Percentiles rank a stretch among this genome's conserved stretches.
Evolutionary conservation across 2,113 vertebrate genomes (phyloP).

Genomic region (Syngnathus scovelli): DNA sequence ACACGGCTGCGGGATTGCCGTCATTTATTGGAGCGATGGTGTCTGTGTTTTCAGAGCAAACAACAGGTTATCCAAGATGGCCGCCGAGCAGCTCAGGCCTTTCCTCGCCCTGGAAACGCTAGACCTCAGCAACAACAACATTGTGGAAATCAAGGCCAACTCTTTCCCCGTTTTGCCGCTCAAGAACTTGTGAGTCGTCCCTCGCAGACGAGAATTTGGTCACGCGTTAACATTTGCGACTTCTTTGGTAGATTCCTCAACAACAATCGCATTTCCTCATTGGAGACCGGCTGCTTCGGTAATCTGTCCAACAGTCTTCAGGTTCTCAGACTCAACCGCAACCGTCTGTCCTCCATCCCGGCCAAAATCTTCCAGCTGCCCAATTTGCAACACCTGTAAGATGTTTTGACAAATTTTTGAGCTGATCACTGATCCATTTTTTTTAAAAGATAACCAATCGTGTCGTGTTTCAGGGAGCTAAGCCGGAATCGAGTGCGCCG

Average conservation of each 20-base stretch:
- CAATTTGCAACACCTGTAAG: conserved; percentile 92
- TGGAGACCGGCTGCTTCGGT: conserved; percentile 87
- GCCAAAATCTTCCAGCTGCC: conserved; percentile 91
- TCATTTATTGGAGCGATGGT: conserved; percentile 47
- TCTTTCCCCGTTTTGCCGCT: conserved; percentile 82
- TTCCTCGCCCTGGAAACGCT: conserved; percentile 84
- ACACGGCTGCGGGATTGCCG: conserved; percentile 28
- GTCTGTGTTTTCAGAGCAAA: conserved; percentile 80
- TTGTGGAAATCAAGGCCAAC: conserved; percentile 76
- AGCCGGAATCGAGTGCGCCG: conserved; percentile 88
- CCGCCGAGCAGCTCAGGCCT: conserved; percentile 73
- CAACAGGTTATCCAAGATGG: conserved; percentile 81
- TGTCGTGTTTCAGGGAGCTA: conserved; percentile 75
- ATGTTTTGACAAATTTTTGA: background rate
- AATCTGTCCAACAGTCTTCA: conserved; percentile 83
- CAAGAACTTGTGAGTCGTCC: conserved; percentile 81
- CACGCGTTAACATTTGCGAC: background rate
- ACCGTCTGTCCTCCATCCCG: conserved; percentile 82
- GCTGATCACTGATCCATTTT: fast-evolving
- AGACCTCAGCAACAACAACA: conserved; percentile 89
- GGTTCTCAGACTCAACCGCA: conserved; percentile 86
- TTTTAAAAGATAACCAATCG: too few species aligned
- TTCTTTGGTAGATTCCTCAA: conserved; percentile 79
- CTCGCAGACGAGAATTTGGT: background rate
- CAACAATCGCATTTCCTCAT: conserved; percentile 81